Evolutionary conservation across 2,797 vertebrate species (phyloP), one percentile per base, ranked within the genome.

Genomic region (Neostethus bicornis): DNA sequence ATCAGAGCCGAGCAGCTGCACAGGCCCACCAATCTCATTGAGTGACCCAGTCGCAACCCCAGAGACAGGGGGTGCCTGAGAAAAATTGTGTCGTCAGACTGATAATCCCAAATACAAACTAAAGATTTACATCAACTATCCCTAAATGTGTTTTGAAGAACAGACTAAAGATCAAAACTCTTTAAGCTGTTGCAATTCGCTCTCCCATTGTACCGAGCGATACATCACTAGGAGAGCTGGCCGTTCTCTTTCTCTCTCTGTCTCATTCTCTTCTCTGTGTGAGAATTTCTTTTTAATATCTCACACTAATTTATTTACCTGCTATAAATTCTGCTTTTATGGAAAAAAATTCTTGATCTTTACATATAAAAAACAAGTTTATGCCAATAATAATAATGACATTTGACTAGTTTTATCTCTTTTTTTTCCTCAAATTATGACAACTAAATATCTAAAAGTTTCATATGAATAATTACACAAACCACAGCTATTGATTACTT

Each of bases 1-100:
- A 89, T 90, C 77, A 68, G 76, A 77, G 75, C 67, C 12, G 59
- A 85, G 84, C 82, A 86, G 89, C 86, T 86, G 86, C 77, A 73
- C 65, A 75, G 81, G 77, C 80, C 85, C 83, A 77, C 73, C 77
- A 59, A 86, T 89, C 87, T 87, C 86, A 85, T 88, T 79, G 80
- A 63, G 81, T 83, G 81, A 91, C 87, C 86, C 68, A 70, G 67
- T 79, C 69, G 73, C 89, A 87, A 91, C 88, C 83, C 82, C 70
- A 79, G 69, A 89, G 82, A 87, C 76, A 82, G 79, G 80, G 66
- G 75, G 76, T 83, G 77, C 79, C 77, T 85, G 83, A 87, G 86
- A 88, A 88, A 88, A 85, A 89, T 88, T 68, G 69, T 85, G 73
- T 86, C 84, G 70, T 85, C 83, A 85, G 74, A 60, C 65, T 72